A percentile compares a stretch with the other conserved stretches of the same genome.
Conservation (phyloP, 1,140 invertebrate species). For the Macrostomum lignano region DNA sequence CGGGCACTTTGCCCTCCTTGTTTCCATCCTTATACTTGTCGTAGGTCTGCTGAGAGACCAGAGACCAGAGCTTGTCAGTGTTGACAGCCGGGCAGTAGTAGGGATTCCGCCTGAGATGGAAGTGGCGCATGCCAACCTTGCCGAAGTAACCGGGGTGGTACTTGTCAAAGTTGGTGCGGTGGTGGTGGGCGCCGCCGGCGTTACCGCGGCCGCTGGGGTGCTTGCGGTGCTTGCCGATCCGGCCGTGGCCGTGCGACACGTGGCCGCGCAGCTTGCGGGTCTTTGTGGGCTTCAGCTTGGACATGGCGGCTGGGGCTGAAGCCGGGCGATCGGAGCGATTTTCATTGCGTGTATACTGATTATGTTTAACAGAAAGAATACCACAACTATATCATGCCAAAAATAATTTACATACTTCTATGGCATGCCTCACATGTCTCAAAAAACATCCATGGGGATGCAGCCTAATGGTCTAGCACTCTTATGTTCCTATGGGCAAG, state of each 20-base stretch:
- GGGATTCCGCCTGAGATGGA: constrained; percentile 60
- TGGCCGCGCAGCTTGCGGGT: constrained; percentile 96
- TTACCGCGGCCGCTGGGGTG: constrained; percentile 99
- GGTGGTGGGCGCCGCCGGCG: constrained; percentile 95
- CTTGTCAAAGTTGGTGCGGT: constrained; percentile 98
- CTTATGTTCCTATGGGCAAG: too few relatives aligned
- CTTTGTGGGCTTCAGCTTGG: constrained; percentile 33
- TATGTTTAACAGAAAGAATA: too few relatives aligned
- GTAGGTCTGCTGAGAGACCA: constrained; percentile 70
- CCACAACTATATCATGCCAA: too few relatives aligned
- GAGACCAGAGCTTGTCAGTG: constrained; percentile 78
- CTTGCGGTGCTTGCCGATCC: constrained; percentile 94
- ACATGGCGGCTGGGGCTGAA: too few relatives aligned
- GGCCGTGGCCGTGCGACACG: constrained; percentile 93
- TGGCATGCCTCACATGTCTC: too few relatives aligned
- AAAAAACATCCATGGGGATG: too few relatives aligned
- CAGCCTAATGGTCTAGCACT: too few relatives aligned
- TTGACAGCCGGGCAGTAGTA: constrained; percentile 74
- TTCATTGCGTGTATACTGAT: too few relatives aligned
- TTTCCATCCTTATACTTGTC: constrained; percentile 52
- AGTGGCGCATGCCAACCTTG: constrained; percentile 98
- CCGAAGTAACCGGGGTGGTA: constrained; percentile 99
- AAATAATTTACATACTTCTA: too few relatives aligned
- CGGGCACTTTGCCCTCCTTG: constrained; percentile 57
- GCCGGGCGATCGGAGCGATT: too few relatives aligned